Evolutionary conservation across 64 coral and sea anemone species (phyloP), one percentile per base, ranked within the genome.

Genomic region (Pachyseris speciosa): DNA sequence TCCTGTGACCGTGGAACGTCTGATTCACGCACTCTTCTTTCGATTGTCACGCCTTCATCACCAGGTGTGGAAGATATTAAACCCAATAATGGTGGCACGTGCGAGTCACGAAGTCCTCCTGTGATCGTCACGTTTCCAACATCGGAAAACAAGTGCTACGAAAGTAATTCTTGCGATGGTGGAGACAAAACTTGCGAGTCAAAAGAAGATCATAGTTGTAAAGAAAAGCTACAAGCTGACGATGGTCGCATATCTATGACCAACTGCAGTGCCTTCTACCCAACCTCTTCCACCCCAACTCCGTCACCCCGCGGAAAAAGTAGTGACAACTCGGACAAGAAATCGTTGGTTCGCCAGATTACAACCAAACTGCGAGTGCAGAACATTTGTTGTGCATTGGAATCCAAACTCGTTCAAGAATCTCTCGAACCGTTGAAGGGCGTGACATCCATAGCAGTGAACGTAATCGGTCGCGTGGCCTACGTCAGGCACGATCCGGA

Each of bases 281-380:
- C 75, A 29, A 32, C 50, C 30, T 33, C 47, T 29, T 29, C 47
- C 29, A 30, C 75, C 75, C 0, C 30, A 9, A 9, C 75, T 32
- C 75, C 75, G 22, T 10, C 37, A 74, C 30, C 30, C 33, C 10
- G 27, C 22, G 1, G 2, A 34, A 51, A 55, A 17, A 36, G 19
- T 20, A 36, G 48, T 20, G 30, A 37, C 45, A 4, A 30, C 75
- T 17, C 3, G 17, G 50, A 58, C 17, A 52, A 55, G 49, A 79
- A 36, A 37, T 32, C 75, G 13, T 13, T 79, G 29, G 16, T 79
- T 19, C 73, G 13, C 25, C 22, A 87, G 71, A 47, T 69, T 8
- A 98, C 96, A 13, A 98, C 96, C 2, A 98, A 98, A 74, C 76
- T 98, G 58, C 86, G 96, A 80, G 93, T 98, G 1, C 96, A 98